Percentiles rank a stretch among this genome's conserved stretches.
These are phyloP conservation scores for Folsomia candida DNA, from an alignment of 2,888 invertebrate genomes.

Conservation along the genomic window DNA sequence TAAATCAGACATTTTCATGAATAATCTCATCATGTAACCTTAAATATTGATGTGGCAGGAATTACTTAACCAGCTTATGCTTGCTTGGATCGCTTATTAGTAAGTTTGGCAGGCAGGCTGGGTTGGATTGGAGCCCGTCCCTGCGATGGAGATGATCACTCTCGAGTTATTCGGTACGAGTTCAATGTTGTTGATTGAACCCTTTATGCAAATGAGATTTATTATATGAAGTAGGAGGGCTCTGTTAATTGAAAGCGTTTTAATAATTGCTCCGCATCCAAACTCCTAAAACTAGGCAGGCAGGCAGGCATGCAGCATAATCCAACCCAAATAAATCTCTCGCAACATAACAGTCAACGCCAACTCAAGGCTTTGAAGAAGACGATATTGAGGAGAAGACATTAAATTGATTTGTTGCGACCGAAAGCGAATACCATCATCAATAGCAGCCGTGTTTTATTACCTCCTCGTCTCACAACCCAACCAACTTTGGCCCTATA, in stretches of 20 bases:
- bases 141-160: no score
- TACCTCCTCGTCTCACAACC: neutral
- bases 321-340: constrained; percentile 4
- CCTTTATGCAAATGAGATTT: constrained; percentile 17
- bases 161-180: no score
- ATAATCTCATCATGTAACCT: no score
- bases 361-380: constrained; percentile 1
- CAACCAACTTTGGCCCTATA: no score
- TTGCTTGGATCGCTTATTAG: no score
- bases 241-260: constrained; percentile 22
- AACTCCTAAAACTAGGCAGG: neutral
- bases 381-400: constrained; percentile 18
- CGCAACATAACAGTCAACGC: constrained; percentile 1
- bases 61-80: no score
- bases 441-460: constrained; percentile 20
- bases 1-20: no score
- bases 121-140: no score
- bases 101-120: no score
- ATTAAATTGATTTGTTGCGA: constrained; percentile 24
- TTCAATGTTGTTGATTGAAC: constrained; percentile 1
- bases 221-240: constrained; percentile 18
- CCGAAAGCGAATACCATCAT: constrained; percentile 11
- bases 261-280: constrained; percentile 11
- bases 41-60: no score
- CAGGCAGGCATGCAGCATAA: neutral